Conservation (phyloP, 1,140 invertebrate genomes). For the Drosophila saltans region DNA sequence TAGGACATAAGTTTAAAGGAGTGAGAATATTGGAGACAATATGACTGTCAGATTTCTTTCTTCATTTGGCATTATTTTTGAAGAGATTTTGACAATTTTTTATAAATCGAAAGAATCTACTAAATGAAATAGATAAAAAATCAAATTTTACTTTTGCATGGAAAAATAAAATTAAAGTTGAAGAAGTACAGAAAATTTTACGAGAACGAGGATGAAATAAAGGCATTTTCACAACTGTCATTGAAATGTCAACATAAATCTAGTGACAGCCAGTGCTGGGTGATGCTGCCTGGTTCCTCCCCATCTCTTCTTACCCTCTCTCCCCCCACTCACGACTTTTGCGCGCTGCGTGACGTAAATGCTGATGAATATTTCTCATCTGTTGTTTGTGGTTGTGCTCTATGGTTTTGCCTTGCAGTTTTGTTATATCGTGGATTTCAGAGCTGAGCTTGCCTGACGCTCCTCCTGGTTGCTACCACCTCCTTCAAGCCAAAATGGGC, state of each 20-base stretch:
- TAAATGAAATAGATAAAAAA: too few species aligned
- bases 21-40: too few species aligned
- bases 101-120: too few species aligned
- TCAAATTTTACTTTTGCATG: neutral
- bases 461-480: slow-evolving; percentile 24
- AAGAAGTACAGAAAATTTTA: slow-evolving; percentile 24
- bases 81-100: too few species aligned
- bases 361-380: slow-evolving; percentile 76
- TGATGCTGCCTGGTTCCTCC: slow-evolving; percentile 3
- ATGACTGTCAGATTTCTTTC: too few species aligned
- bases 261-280: slow-evolving; percentile 57
- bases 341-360: slow-evolving; percentile 78
- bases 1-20: too few species aligned
- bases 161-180: slow-evolving; percentile 52
- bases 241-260: slow-evolving; percentile 81
- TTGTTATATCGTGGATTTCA: slow-evolving; percentile 60
- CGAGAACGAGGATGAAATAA: slow-evolving; percentile 48
- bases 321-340: slow-evolving; percentile 48
- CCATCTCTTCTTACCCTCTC: slow-evolving; percentile 1
- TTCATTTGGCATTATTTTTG: too few species aligned
- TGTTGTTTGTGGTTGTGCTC: slow-evolving; percentile 47
- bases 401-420: slow-evolving; percentile 48
- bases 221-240: slow-evolving; percentile 78
- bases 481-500: slow-evolving; percentile 61
- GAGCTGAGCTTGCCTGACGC: slow-evolving; percentile 16